Evolutionary conservation across 1,140 invertebrate genomes (phyloP), one percentile per base, ranked within the genome.

Genomic region (Chlorops oryzae): DNA sequence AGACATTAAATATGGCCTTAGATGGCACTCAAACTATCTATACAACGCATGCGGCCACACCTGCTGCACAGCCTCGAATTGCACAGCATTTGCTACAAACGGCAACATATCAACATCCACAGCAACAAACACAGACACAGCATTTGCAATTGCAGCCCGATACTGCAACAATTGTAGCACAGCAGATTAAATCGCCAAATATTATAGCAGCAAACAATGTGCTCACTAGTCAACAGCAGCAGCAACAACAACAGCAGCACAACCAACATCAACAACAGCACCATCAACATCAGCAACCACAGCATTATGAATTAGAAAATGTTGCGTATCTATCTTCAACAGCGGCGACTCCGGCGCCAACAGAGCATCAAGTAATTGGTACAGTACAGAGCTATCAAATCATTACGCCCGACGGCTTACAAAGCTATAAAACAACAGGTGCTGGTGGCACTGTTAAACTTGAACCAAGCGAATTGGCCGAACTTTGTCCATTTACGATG

Each of bases 351-450:
- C 47, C 63, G 9, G 35, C 57, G 35, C 28, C 57, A 10, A 15
- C 28, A 9, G 62, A 65, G 20, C 63, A 65, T 35, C 66, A 69
- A 46, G 66, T 70, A 15, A 70, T 70, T 37, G 66, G 66, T 37
- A 70, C 66, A 13, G 66, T 70, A 25, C 66, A 70, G 53, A 70
- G 66, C 46, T 70, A 70, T 54, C 66, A 70, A 43, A 70, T 70
- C 39, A 52, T 70, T 6, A 70, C 66, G 9, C 66, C 66, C 15
- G 66, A 70, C 37, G 66, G 66, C 20, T 54, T 70, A 23, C 66
- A 70, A 42, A 66, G 56, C 45, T 70, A 70, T 50, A 65, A 68
- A 40, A 61, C 64, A 5, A 38, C 47, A 23, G 37, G 38, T 15
- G 44, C 44, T 15, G 37, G 39, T 2, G 37, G 39, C 2, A 39